Evolutionary conservation across 2,888 invertebrate genomes (phyloP), one percentile per base, ranked within the genome.

Genomic region (Coelogynopora nodosa): DNA sequence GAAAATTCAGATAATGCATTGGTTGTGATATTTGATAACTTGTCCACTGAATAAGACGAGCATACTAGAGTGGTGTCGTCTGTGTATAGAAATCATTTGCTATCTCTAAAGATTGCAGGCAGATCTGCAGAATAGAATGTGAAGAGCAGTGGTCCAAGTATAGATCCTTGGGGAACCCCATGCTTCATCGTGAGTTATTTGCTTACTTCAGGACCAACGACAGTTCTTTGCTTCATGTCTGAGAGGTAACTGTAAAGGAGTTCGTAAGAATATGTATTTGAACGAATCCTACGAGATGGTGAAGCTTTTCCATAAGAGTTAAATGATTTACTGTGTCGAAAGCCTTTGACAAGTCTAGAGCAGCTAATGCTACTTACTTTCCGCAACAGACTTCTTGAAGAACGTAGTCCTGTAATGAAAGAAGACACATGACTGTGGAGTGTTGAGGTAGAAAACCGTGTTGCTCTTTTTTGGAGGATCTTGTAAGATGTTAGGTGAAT

Each of bases 401-500:
- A 74, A 74, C 23, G 74, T 74, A 23, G 27, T 74, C 18, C 23
- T 74, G 74, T 26, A 74, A 26, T 10, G 74, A 74, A 74, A 74
- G 74, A n/a, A 74, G 74, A 74, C 74, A 74, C 5, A 26, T 74
- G 10, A 26, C 5, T 74, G 74, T 74, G 74, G 74, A 74, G 74
- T 74, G 74, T 5, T 74, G 18, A 23, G 27, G 74, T 74, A 10
- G 74, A 26, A 74, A 74, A 26, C 10, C 74, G 23, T 74, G 74
- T 49, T 49, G 49, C 49, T 49, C 49, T n/a, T 18, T 49, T 49
- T 49, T 5, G 74, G 5, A 74, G 74, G 74, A 74, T 74, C 74
- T 74, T 74, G 74, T 74, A 74, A 74, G 74, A 74, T 74, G 74
- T 74, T 74, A 23, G n/a, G n/a, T n/a, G n/a, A n/a, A n/a, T n/a